Evolutionary conservation across 2,113 vertebrate species (phyloP), one percentile per base, ranked within the genome.

Genomic region (Nesoenas mayeri): DNA sequence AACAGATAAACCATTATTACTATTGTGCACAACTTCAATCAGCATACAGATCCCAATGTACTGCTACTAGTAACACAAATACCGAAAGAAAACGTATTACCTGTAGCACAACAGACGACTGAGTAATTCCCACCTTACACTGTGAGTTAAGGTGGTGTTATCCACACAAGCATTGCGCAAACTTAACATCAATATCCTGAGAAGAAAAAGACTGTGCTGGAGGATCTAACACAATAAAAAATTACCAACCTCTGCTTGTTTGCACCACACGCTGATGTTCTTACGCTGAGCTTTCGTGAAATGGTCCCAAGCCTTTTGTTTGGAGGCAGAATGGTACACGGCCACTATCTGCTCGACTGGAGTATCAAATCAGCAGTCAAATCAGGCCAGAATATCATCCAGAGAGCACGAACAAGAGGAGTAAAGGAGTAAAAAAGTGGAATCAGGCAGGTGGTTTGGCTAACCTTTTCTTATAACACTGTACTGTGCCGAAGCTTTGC

Each of bases 251-350:
- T 99, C 99, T 88, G 98, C 99, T 99, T 99, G 99, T 97, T 99
- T 99, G 98, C 98, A 99, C 99, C 99, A 99, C 98, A 99, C 98
- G 95, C 99, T 99, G 98, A 99, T 98, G 98, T 99, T 99, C 99
- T 99, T 99, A 98, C 99, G 99, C 97, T 99, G 99, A 97, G 99
- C 99, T 99, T 99, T 99, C 98, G 99, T 99, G 98, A 99, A 99
- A 99, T 99, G 99, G 99, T 99, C 99, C 99, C 99, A 99, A 98
- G 99, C 99, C 98, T 99, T 99, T 98, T 99, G 99, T 99, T 99
- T 99, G 98, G 99, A 99, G 98, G 99, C 98, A 85, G 99, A 99
- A 99, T 99, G 99, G 99, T 99, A 99, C 98, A 99, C 99, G 98
- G 99, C 99, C 98, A 99, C 99, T 99, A 99, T 99, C 98, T 99